A percentile compares a stretch with the other conserved stretches of the same genome.
phyloP scores from a whole-genome alignment of 1,140 invertebrate genomes.

The Nymphalis io region DNA sequence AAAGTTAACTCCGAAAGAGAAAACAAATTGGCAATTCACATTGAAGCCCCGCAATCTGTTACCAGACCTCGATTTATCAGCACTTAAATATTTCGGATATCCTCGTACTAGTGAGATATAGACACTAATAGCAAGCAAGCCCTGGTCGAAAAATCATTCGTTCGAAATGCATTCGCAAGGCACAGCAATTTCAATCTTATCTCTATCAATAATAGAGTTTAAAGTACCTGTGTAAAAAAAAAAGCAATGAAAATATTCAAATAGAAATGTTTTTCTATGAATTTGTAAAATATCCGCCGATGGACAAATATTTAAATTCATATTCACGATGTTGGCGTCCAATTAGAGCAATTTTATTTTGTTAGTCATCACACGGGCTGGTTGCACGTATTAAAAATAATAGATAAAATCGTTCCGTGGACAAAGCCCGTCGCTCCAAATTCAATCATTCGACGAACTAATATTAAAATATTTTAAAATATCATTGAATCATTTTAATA shows the following conservation, averaged over 20 bases:
- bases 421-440: conserved; percentile 9
- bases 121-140: conserved; percentile 7
- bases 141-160: neutral
- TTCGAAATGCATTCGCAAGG: neutral
- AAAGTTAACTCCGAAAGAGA: conserved; percentile 9
- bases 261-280: conserved; percentile 35
- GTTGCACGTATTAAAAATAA: conserved; percentile 28
- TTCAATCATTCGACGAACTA: conserved; percentile 16
- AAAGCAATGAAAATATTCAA: conserved; percentile 11
- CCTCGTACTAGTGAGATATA: conserved; percentile 12
- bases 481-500: conserved; percentile 3
- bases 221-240: neutral
- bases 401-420: conserved; percentile 10
- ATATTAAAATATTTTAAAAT: neutral
- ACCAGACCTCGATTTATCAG: conserved; percentile 25
- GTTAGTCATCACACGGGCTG: conserved; percentile 22
- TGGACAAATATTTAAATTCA: conserved; percentile 36
- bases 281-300: conserved; percentile 35
- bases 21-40: conserved; percentile 9
- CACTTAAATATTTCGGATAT: conserved; percentile 24
- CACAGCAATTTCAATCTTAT: neutral
- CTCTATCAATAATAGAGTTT: neutral
- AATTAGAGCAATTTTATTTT: conserved; percentile 36
- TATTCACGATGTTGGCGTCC: conserved; percentile 25
- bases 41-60: conserved; percentile 18